Percentiles rank a stretch among this genome's conserved stretches.
Evolutionary conservation across 2,113 vertebrate species (phyloP).

Genomic region (Zosterops borbonicus): DNA sequence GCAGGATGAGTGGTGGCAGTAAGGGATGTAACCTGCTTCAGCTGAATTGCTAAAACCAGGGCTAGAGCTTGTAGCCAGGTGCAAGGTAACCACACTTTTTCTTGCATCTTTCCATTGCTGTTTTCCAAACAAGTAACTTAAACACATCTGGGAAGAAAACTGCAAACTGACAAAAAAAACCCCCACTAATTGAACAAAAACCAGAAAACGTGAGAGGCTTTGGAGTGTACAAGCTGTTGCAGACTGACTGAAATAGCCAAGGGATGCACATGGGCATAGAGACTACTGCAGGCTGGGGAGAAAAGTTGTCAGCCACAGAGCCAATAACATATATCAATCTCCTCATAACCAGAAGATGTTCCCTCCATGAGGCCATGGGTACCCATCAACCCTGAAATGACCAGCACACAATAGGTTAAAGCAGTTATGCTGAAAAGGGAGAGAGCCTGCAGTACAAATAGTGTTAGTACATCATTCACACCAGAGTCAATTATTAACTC

Average conservation of each 20-base stretch:
- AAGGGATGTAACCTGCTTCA: background rate
- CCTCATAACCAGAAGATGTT: background rate
- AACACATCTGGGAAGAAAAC: background rate
- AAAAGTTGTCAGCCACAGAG: background rate
- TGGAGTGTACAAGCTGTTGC: background rate
- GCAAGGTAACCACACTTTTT: background rate
- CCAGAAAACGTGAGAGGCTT: background rate
- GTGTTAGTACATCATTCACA: background rate
- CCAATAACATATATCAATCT: background rate
- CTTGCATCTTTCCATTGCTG: background rate
- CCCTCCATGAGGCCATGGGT: accelerated
- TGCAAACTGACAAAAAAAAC: background rate
- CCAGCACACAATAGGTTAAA: background rate
- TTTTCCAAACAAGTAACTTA: background rate
- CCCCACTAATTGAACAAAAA: background rate
- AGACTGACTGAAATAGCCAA: background rate
- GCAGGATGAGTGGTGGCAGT: background rate
- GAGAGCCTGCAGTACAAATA: background rate
- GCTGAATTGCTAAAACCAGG: background rate
- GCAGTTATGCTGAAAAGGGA: background rate
- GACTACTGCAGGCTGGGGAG: background rate
- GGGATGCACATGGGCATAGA: background rate
- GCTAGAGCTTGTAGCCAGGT: background rate
- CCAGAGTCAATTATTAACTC: conserved; percentile 40
- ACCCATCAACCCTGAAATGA: background rate